Percentiles rank a stretch among this genome's conserved stretches.
phyloP scores from a whole-genome alignment of 2,888 invertebrate species.

The Salticus scenicus region DNA sequence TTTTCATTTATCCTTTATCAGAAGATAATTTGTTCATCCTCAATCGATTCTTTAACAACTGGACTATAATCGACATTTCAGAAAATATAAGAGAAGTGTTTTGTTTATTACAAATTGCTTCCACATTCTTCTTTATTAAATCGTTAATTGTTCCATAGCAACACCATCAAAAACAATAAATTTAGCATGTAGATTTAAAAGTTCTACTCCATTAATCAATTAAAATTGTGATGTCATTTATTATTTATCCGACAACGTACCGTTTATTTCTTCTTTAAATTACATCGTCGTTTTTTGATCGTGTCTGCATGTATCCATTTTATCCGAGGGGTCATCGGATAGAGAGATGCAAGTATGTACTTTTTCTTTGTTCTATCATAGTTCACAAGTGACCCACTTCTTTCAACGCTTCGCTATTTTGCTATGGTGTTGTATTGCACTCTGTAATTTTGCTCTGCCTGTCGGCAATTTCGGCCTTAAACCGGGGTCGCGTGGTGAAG shows the following conservation, averaged over 20 bases:
- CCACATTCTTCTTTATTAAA: not conserved
- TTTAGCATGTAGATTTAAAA: not conserved
- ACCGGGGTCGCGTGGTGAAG: no score
- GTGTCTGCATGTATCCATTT: not conserved
- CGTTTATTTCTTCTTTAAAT: not conserved
- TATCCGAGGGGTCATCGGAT: not conserved
- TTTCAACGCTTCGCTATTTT: not conserved
- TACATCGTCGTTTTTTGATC: not conserved
- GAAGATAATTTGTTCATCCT: no score
- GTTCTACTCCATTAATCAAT: not conserved
- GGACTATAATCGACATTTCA: no score
- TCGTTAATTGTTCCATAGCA: not conserved
- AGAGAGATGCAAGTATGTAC: not conserved
- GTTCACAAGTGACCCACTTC: not conserved
- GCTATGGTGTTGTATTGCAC: not conserved
- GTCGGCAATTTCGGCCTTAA: no score
- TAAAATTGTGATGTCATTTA: not conserved
- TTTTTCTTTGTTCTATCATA: not conserved
- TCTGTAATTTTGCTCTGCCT: not conserved
- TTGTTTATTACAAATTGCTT: not conserved
- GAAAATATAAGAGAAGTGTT: no score
- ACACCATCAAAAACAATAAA: not conserved
- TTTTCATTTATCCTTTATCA: no score
- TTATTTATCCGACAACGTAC: not conserved
- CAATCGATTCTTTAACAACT: no score